phyloP scores from a whole-genome alignment of 2,797 vertebrate genomes.

The Pampus argenteus region DNA sequence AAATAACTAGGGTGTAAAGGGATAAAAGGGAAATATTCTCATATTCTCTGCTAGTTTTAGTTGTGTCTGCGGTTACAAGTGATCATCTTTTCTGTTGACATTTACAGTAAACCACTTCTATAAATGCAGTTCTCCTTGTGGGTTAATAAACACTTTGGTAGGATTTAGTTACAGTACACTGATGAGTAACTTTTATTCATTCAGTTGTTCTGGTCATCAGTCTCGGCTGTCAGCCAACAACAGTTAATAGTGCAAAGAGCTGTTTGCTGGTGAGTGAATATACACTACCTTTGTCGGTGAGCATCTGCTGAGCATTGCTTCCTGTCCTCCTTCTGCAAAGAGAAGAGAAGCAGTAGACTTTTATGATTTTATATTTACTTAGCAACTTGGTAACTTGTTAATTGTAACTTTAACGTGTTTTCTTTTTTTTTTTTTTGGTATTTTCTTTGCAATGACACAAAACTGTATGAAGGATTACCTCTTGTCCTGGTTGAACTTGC shows the following conservation, averaged over 20 bases:
- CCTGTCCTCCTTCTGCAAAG: constrained; percentile 81
- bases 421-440: too few species aligned
- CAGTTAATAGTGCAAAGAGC: neutral
- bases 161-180: neutral
- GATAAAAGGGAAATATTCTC: neutral
- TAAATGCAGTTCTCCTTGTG: neutral
- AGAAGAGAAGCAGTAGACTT: neutral
- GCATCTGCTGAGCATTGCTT: constrained; percentile 84
- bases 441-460: neutral
- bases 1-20: neutral
- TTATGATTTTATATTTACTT: neutral
- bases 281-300: constrained; percentile 81
- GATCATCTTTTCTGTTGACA: neutral
- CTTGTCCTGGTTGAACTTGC: constrained; percentile 88
- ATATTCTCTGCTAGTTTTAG: neutral
- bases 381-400: too few species aligned
- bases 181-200: neutral
- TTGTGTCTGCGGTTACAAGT: neutral
- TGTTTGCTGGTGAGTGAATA: neutral
- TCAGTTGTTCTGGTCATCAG: neutral
- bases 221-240: neutral
- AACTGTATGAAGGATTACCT: constrained; percentile 69
- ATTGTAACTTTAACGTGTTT: too few species aligned
- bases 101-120: neutral
- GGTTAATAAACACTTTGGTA: neutral